These are phyloP conservation scores for Hydropotes inermis DNA, from an alignment of 2,113 vertebrate species.

Conservation along the genomic window DNA sequence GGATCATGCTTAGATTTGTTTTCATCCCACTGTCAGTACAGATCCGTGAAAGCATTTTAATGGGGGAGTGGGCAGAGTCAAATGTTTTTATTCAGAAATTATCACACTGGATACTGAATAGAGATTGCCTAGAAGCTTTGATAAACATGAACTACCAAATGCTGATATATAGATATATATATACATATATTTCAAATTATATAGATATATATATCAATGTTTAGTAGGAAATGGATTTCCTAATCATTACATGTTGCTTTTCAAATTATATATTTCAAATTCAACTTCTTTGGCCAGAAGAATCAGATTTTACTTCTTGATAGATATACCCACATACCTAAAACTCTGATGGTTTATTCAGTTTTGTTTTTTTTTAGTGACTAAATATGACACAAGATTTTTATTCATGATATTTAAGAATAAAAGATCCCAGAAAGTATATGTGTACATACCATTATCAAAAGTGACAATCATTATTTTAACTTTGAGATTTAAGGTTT, in stretches of 20 bases:
- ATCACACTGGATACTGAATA: neutral
- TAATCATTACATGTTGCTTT: neutral
- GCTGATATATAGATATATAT: neutral
- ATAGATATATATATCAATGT: neutral
- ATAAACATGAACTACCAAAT: neutral
- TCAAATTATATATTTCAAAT: neutral
- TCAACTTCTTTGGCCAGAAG: neutral
- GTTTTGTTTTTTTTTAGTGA: neutral
- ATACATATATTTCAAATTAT: neutral
- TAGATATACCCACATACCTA: neutral
- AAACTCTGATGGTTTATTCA: neutral
- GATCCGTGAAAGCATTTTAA: neutral
- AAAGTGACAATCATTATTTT: neutral
- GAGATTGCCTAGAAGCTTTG: neutral
- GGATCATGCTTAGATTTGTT: rapidly evolving
- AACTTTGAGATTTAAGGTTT: neutral
- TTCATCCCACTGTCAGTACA: neutral
- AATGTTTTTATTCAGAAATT: neutral
- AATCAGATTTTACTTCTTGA: neutral
- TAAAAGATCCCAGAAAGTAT: neutral
- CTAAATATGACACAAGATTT: neutral
- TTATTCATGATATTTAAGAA: neutral
- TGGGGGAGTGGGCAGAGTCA: neutral
- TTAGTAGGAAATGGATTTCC: neutral
- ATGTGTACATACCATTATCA: neutral